phyloP scores from a whole-genome alignment of 1,140 invertebrate genomes.

The Calliopsis andreniformis region DNA sequence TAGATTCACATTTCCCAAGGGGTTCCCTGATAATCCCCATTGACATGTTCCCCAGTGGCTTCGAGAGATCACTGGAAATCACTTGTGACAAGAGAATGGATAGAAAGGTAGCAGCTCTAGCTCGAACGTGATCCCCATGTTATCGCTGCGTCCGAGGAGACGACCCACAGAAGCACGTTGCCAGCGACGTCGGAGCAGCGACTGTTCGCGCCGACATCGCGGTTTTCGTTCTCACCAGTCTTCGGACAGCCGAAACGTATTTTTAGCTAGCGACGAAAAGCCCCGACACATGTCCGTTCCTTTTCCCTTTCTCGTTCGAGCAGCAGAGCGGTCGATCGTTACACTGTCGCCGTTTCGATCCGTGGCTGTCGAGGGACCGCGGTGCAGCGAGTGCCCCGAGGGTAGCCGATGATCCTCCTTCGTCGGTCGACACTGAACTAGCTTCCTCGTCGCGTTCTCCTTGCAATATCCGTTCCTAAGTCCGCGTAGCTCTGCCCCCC shows the following conservation, averaged over 20 bases:
- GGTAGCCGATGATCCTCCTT: constrained; percentile 4
- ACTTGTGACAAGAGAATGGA: no score
- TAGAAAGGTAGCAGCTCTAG: no score
- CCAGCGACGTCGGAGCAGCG: background rate
- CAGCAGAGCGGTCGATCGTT: no score
- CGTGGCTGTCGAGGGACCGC: no score
- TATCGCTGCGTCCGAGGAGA: background rate
- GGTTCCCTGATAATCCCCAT: no score
- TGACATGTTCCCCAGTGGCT: no score
- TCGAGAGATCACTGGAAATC: no score
- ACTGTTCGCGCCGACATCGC: background rate
- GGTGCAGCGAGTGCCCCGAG: no score
- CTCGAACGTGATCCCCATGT: no score
- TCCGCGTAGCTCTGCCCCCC: constrained; percentile 25
- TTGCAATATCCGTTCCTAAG: constrained; percentile 20
- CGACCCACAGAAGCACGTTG: background rate
- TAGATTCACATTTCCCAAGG: no score
- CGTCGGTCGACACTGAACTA: constrained; percentile 25
- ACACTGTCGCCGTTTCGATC: no score
- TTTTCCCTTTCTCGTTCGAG: background rate
- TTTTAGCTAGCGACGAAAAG: constrained; percentile 22
- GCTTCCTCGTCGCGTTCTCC: constrained; percentile 25
- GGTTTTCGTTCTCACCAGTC: background rate
- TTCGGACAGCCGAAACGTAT: constrained; percentile 14
- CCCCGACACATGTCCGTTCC: constrained; percentile 5